Evolutionary conservation across 1,140 invertebrate genomes (phyloP), one percentile per base, ranked within the genome.

Genomic region (Limonius californicus): DNA sequence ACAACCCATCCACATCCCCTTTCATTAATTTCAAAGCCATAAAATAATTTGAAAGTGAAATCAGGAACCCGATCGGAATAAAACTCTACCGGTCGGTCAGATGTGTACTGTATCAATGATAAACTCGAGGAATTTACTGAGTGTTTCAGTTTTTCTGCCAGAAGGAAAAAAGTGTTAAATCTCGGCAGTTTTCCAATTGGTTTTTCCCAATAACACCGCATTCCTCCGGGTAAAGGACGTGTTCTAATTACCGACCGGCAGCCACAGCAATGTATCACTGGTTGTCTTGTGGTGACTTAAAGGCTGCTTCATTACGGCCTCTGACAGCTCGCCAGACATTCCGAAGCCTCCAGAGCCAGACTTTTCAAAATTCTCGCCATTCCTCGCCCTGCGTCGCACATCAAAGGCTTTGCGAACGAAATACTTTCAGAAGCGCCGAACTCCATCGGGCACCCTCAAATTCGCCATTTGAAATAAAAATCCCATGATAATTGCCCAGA

Each of bases 271-370:
- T 50, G 45, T 19, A 50, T 50, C 45, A 50, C 45, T 50, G 45
- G 45, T 50, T 50, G 45, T 50, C 45, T 50, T 50, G 16, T 14
- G 45, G 45, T 50, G 20, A 50, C 45, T 50, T 50, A 50, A 50
- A 14, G 45, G 45, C 20, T 50, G 16, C 45, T 50, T 50, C 45
- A 50, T 50, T 50, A 50, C 45, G 20, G 6, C 16, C 16, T 50
- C 45, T 50, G 45, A 50, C 45, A 50, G 45, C 16, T 21, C 16
- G 9, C 16, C 45, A 50, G 16, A 19, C 45, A 50, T 50, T 19
- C 45, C 45, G 45, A 50, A 50, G 45, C 45, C 16, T 14, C 16
- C 19, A 2, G 19, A 50, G 45, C 45, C 9, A 16, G 14, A 19
- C 45, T 50, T 50, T 19, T 50, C 16, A 50, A 50, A 50, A 50